A percentile compares a stretch with the other conserved stretches of the same genome.
These are phyloP conservation scores for Frankliniella intonsa DNA, from an alignment of 2,888 invertebrate genomes.

Conservation along the genomic window DNA sequence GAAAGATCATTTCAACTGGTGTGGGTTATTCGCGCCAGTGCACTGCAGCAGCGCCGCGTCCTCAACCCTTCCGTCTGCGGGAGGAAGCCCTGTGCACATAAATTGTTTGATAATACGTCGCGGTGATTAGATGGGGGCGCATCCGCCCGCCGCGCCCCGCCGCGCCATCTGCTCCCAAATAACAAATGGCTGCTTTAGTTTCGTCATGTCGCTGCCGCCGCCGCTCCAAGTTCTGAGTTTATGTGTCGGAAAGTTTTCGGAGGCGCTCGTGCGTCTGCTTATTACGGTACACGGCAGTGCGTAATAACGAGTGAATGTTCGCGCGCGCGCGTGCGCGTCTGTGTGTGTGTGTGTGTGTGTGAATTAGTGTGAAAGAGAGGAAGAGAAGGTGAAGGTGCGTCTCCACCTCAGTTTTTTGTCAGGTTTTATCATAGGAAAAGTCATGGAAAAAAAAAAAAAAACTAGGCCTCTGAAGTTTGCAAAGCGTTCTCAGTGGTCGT, in stretches of 20 bases:
- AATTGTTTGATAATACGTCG: constrained; percentile 10
- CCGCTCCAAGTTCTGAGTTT: neutral
- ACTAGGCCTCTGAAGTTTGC: too few relatives aligned
- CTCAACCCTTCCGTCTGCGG: too few relatives aligned
- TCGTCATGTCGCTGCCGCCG: neutral
- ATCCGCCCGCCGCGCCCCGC: neutral
- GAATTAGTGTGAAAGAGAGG: too few relatives aligned
- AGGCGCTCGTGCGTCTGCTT: neutral
- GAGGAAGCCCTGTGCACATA: neutral
- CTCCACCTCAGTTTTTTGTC: too few relatives aligned
- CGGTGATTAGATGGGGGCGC: constrained; percentile 4
- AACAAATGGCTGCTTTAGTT: constrained; percentile 9
- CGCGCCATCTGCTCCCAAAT: neutral
- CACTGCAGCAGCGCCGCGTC: too few relatives aligned
- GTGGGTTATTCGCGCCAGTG: too few relatives aligned
- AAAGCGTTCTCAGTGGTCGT: too few relatives aligned
- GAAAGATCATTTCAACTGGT: too few relatives aligned
- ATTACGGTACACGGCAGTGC: too few relatives aligned
- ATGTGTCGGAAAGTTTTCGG: constrained; percentile 1
- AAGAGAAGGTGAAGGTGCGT: too few relatives aligned
- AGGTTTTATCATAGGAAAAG: too few relatives aligned
- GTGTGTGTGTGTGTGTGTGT: neutral
- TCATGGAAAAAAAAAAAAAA: too few relatives aligned
- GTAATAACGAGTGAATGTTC: neutral
- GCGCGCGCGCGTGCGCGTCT: neutral